Conservation (phyloP, 2,888 invertebrate species). For the Leistus spinibarbis region DNA sequence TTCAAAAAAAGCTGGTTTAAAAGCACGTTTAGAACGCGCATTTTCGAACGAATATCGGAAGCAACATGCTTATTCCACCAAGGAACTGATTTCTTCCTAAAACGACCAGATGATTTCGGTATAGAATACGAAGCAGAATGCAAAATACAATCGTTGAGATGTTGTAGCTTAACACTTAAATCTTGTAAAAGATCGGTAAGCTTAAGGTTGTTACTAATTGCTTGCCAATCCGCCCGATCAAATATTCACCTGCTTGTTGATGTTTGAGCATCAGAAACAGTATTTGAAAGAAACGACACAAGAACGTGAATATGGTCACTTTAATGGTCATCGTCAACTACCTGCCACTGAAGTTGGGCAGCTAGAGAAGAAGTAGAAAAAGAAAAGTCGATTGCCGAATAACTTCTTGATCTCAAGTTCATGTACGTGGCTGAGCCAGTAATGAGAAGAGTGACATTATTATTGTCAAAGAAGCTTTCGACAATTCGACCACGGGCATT, state of each 20-base stretch:
- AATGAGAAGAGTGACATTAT: too few relatives aligned
- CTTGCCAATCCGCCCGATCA: not conserved
- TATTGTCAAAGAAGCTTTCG: too few relatives aligned
- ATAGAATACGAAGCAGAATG: too few relatives aligned
- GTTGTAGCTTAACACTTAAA: not conserved
- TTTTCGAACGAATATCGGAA: not conserved
- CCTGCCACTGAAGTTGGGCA: not conserved
- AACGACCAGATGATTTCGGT: too few relatives aligned
- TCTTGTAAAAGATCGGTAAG: not conserved
- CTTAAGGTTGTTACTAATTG: not conserved
- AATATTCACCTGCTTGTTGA: not conserved
- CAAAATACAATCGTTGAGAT: too few relatives aligned
- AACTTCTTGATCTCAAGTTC: not conserved
- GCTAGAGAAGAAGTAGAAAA: not conserved
- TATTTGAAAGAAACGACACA: not conserved
- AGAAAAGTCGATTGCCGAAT: not conserved
- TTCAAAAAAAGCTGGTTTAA: too few relatives aligned
- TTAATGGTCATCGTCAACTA: not conserved
- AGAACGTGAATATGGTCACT: not conserved
- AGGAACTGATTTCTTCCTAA: not conserved
- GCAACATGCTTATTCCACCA: not conserved
- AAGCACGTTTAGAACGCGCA: too few relatives aligned
- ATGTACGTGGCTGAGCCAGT: slow-evolving; percentile 19
- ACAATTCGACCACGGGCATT: too few relatives aligned
- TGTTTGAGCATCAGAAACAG: not conserved